Evolutionary conservation across 2,113 vertebrate genomes (phyloP), one percentile per base, ranked within the genome.

Genomic region (Myxocyprinus asiaticus): DNA sequence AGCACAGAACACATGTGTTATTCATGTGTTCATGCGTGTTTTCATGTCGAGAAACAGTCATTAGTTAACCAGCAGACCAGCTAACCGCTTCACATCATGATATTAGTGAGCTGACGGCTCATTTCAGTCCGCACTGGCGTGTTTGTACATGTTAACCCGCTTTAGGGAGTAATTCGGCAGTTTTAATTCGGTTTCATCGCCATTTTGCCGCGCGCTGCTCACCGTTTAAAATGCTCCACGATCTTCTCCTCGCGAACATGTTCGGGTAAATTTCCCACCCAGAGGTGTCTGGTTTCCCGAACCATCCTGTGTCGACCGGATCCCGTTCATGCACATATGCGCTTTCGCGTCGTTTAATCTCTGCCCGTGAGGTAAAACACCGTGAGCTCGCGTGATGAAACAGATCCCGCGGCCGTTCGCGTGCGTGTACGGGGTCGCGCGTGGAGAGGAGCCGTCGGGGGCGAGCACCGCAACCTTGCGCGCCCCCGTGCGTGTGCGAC

Each of bases 181-280:
- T 17, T 59, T 48, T 9, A 59, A 4, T 4, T 6, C 2, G 10
- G 7, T 67, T 22, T 14, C 1, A 0, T 42, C 2, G 5, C 33
- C 15, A 4, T 12, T 68, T 72, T 17, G 33, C 67, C 81, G 70
- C 78, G 63, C 82, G 83, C 73, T 50, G 67, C 45, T 92, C 93
- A 99, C 97, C 97, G 93, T 94, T 98, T 99, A 92, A 99, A 99
- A 94, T 99, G 96, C 87, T 99, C 97, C 91, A 99, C 96, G 85
- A 99, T 99, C 87, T 99, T 99, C 90, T 99, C 97, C 85, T 99
- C 97, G 87, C 97, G 95, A 84, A 99, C 97, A 84, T 97, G 98
- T 94, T 99, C 97, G 92, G 97, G 97, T 92, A 99, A 94, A 94
- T 98, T 99, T 90, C 97, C 97, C 94, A 99, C 97, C 97, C 97